Evolutionary conservation across 2,113 vertebrate species (phyloP).

Genomic region (Strix uralensis): DNA sequence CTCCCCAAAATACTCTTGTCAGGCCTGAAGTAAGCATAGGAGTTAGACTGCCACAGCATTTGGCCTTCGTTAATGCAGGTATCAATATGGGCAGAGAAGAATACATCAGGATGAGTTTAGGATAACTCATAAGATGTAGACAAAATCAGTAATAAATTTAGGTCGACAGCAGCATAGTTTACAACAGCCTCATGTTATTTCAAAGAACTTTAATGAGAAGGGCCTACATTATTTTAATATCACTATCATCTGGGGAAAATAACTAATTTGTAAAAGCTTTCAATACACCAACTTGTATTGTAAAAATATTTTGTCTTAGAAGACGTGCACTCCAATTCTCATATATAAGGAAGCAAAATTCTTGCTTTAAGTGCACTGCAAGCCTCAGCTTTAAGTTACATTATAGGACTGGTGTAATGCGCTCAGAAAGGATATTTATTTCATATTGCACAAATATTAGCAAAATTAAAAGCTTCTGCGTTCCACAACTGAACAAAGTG

Average conservation of each 20-base stretch:
- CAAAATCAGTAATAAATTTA: not conserved
- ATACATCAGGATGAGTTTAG: not conserved
- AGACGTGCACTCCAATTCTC: not conserved
- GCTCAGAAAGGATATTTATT: not conserved
- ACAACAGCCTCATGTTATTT: not conserved
- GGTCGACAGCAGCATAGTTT: not conserved
- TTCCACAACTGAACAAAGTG: not conserved
- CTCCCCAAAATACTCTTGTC: not conserved
- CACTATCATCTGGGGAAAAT: not conserved
- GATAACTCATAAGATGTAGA: not conserved
- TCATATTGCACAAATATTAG: not conserved
- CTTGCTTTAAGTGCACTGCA: not conserved
- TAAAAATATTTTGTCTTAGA: not conserved
- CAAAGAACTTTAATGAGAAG: not conserved
- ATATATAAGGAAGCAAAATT: not conserved
- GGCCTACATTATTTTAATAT: not conserved
- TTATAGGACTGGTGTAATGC: not conserved
- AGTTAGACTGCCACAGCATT: not conserved
- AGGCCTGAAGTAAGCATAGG: not conserved
- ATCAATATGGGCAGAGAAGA: not conserved
- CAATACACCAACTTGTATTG: not conserved
- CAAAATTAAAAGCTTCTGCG: not conserved
- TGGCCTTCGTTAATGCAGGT: not conserved
- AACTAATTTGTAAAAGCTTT: not conserved
- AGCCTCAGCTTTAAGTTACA: not conserved